Evolutionary conservation across 2,797 vertebrate genomes (phyloP).

Genomic region (Amblyopsis hoosieri): DNA sequence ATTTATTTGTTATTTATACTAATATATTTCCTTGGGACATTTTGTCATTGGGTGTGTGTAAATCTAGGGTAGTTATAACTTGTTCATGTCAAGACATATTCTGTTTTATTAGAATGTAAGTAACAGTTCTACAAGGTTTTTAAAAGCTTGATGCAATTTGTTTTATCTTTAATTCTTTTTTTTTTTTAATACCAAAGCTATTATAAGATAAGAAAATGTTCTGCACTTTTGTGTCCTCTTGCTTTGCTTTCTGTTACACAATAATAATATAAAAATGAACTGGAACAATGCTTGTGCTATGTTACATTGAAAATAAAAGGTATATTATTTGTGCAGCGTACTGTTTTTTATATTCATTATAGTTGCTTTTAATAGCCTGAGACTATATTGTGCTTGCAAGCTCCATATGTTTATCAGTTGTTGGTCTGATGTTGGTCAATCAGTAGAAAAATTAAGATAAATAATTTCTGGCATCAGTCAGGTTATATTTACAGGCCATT

Average conservation of each 20-base stretch:
- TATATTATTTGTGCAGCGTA: no score
- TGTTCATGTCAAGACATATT: no score
- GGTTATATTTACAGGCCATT: no score
- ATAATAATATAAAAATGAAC: neutral
- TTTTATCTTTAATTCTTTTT: neutral
- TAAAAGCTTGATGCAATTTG: conserved; percentile 13
- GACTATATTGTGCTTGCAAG: no score
- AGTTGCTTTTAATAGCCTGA: no score
- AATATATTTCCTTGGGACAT: conserved; percentile 8
- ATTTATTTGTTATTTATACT: no score
- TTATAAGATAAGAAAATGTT: conserved; percentile 2
- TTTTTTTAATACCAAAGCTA: conserved; percentile 47
- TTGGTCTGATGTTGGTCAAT: no score
- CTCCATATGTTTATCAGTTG: no score
- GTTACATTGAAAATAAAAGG: no score
- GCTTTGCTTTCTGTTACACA: conserved; percentile 5
- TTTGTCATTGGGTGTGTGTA: neutral
- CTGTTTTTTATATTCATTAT: no score
- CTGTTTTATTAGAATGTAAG: conserved; percentile 13
- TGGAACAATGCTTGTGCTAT: conserved; percentile 31
- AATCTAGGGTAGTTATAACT: neutral
- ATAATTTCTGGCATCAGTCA: no score
- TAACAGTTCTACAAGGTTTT: conserved; percentile 15
- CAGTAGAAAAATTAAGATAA: no score
- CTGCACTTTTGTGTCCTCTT: conserved; percentile 9